Conservation (phyloP, 2,113 vertebrate species). For the Ictalurus furcatus region DNA sequence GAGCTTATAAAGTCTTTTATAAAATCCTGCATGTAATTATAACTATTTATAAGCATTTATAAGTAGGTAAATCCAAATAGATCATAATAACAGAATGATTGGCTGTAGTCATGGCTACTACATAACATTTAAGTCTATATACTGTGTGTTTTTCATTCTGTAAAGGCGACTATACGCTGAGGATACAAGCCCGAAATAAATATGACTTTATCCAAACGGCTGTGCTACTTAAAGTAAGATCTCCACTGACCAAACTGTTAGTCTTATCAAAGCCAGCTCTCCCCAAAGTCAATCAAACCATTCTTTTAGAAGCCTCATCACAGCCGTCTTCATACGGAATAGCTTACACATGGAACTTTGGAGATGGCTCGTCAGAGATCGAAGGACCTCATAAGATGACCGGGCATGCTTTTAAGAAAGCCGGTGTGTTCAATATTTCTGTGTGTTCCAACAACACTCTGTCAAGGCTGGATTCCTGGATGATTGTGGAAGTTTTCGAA, state of each 20-base stretch:
- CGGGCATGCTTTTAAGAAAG: constrained; percentile 57
- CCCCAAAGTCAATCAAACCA: constrained; percentile 53
- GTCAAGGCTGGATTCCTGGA: constrained; percentile 54
- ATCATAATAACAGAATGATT: background rate
- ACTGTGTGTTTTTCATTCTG: background rate
- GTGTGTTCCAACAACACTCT: constrained; percentile 68
- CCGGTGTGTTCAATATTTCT: constrained; percentile 69
- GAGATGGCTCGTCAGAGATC: constrained; percentile 59
- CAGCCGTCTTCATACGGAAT: constrained; percentile 58
- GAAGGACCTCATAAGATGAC: constrained; percentile 48
- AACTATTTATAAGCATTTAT: background rate
- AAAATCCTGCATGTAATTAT: background rate
- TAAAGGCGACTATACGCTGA: constrained; percentile 69
- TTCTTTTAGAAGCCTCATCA: constrained; percentile 62
- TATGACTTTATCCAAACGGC: constrained; percentile 54
- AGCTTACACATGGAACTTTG: constrained; percentile 72
- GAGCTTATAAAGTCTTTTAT: background rate
- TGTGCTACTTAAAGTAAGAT: constrained; percentile 58
- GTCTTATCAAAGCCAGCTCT: constrained; percentile 54
- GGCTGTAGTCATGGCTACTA: background rate
- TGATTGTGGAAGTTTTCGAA: constrained; percentile 64
- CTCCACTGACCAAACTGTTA: constrained; percentile 59
- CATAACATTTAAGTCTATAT: background rate
- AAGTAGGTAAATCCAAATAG: background rate
- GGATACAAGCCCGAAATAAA: constrained; percentile 62